Conservation (phyloP, 2,888 invertebrate genomes). For the Stenurella melanura region DNA sequence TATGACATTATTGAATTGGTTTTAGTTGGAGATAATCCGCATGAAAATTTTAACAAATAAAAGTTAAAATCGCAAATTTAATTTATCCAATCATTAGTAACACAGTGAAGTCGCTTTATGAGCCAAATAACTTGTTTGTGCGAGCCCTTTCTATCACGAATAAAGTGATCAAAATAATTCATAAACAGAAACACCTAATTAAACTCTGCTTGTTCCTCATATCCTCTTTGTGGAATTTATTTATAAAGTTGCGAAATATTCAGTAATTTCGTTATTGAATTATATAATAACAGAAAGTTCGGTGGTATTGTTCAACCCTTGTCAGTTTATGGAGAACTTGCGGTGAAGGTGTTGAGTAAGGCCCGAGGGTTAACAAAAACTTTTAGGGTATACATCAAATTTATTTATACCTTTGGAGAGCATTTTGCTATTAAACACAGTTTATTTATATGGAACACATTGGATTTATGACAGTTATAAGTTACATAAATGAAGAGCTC, state of each 20-base stretch:
- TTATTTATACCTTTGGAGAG: slow-evolving; percentile 26
- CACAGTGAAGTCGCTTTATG: too few species aligned
- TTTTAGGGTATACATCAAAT: slow-evolving; percentile 25
- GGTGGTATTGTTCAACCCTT: slow-evolving; percentile 32
- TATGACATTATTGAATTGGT: too few species aligned
- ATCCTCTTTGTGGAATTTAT: neutral
- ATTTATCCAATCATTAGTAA: too few species aligned
- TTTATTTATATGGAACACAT: neutral
- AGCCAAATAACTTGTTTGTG: neutral
- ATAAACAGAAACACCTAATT: neutral
- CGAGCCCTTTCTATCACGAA: neutral
- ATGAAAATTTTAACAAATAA: too few species aligned
- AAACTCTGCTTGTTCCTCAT: neutral
- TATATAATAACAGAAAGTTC: slow-evolving; percentile 17
- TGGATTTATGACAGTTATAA: slow-evolving; percentile 8
- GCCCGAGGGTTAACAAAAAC: slow-evolving; percentile 31
- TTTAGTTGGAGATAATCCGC: too few species aligned
- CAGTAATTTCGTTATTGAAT: slow-evolving; percentile 18
- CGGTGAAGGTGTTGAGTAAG: slow-evolving; percentile 32
- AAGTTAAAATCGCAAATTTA: too few species aligned
- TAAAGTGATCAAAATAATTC: slow-evolving; percentile 1
- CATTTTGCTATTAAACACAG: slow-evolving; percentile 9
- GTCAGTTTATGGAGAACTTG: slow-evolving; percentile 35
- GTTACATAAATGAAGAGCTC: neutral
- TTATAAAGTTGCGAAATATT: slow-evolving; percentile 4